Percentiles rank a stretch among this genome's conserved stretches.
Evolutionary conservation across 2,113 vertebrate genomes (phyloP).

Genomic region (Menura novaehollandiae): DNA sequence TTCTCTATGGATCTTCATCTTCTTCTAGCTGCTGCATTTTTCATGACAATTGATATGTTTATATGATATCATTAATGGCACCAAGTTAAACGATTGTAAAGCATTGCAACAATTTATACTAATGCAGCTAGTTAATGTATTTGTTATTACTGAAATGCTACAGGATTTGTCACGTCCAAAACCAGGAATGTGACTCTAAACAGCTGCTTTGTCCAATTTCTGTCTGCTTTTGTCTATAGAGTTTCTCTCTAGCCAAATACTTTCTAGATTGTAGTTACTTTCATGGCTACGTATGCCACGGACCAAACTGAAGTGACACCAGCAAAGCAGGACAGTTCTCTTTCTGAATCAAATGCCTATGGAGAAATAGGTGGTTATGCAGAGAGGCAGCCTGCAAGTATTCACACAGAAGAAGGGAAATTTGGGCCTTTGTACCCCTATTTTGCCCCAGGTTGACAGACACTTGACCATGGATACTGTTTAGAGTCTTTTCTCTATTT

Average conservation of each 20-base stretch:
- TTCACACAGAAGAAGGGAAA: background rate
- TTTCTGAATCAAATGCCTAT: background rate
- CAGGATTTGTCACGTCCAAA: background rate
- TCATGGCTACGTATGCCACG: background rate
- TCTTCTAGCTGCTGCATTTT: background rate
- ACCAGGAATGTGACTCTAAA: background rate
- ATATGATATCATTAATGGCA: background rate
- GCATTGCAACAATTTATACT: background rate
- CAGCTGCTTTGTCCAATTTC: background rate
- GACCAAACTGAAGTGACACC: background rate
- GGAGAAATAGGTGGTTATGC: background rate
- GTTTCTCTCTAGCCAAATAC: background rate
- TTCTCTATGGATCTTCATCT: background rate
- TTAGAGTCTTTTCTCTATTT: background rate
- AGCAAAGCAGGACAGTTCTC: background rate
- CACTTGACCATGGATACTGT: background rate
- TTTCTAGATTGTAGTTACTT: background rate
- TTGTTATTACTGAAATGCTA: background rate
- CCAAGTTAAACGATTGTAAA: background rate
- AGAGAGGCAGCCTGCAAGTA: background rate
- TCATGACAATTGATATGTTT: background rate
- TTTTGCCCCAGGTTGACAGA: background rate
- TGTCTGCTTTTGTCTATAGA: background rate
- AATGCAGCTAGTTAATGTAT: background rate
- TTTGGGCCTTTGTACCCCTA: background rate